A percentile compares a stretch with the other conserved stretches of the same genome.
Evolutionary conservation across 2,888 invertebrate genomes (phyloP).

Genomic region (Alloscopus bannaensis): DNA sequence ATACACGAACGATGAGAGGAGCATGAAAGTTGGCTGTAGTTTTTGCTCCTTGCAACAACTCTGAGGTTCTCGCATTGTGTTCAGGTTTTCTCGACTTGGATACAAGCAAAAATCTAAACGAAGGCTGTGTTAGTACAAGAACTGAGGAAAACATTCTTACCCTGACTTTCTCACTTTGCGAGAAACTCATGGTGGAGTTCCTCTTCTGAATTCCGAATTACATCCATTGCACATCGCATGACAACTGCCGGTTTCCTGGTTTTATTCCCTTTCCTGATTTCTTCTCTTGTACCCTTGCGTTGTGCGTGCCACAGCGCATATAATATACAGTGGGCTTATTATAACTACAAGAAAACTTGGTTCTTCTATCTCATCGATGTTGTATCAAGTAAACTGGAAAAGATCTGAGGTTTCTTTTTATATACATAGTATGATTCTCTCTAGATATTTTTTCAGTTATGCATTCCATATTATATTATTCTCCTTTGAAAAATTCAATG

Average conservation of each 20-base stretch:
- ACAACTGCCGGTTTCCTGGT: slow-evolving; percentile 56
- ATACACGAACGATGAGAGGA: slow-evolving; percentile 14
- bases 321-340: too few species aligned
- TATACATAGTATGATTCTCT: slow-evolving; percentile 6
- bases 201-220: slow-evolving; percentile 45
- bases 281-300: slow-evolving; percentile 31
- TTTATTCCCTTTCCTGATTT: slow-evolving; percentile 45
- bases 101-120: slow-evolving; percentile 2
- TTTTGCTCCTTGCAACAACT: slow-evolving; percentile 18
- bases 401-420: slow-evolving; percentile 7
- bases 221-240: slow-evolving; percentile 37
- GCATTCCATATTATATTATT: slow-evolving; percentile 32
- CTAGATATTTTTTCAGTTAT: slow-evolving; percentile 15
- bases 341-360: too few species aligned
- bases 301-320: slow-evolving; percentile 4
- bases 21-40: background rate
- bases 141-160: background rate
- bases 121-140: background rate
- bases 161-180: slow-evolving; percentile 11
- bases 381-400: background rate
- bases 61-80: background rate
- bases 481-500: slow-evolving; percentile 14
- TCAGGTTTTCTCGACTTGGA: slow-evolving; percentile 1
- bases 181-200: slow-evolving; percentile 34
- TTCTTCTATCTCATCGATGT: background rate